Evolutionary conservation across 2,113 vertebrate species (phyloP).

Genomic region (Galbula dea): DNA sequence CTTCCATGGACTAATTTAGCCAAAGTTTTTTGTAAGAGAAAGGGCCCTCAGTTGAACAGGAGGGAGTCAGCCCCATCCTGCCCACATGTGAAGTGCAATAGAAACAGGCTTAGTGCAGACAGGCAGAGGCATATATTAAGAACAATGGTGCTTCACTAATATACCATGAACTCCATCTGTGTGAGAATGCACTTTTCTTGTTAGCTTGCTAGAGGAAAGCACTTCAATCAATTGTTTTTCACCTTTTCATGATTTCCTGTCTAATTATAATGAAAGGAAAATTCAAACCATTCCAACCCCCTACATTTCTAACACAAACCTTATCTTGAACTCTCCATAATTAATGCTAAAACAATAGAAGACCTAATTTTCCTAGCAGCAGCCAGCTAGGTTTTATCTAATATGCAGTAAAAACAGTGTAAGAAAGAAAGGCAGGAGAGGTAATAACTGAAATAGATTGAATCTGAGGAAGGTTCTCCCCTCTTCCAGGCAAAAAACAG

Average conservation of each 20-base stretch:
- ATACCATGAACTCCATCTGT: neutral
- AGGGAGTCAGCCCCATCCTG: neutral
- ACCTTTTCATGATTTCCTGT: constrained; percentile 42
- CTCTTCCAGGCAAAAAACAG: neutral
- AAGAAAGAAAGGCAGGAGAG: neutral
- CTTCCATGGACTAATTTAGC: neutral
- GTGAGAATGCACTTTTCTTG: neutral
- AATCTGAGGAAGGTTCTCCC: neutral
- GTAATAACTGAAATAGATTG: neutral
- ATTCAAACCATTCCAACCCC: neutral
- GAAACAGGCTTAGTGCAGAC: neutral
- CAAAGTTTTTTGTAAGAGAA: neutral
- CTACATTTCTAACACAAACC: constrained; percentile 14
- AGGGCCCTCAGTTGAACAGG: neutral
- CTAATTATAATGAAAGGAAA: constrained; percentile 43
- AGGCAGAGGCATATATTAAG: neutral
- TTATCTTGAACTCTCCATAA: constrained; percentile 48
- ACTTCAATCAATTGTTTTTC: constrained; percentile 9
- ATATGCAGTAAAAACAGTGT: neutral
- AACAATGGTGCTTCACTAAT: neutral
- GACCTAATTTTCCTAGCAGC: constrained; percentile 37
- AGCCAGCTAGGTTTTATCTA: constrained; percentile 13
- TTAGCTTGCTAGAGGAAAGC: neutral
- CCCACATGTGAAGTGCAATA: neutral
- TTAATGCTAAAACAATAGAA: constrained; percentile 58